These are phyloP conservation scores for Danio aesculapii DNA, from an alignment of 2,797 vertebrate genomes.

Conservation along the genomic window DNA sequence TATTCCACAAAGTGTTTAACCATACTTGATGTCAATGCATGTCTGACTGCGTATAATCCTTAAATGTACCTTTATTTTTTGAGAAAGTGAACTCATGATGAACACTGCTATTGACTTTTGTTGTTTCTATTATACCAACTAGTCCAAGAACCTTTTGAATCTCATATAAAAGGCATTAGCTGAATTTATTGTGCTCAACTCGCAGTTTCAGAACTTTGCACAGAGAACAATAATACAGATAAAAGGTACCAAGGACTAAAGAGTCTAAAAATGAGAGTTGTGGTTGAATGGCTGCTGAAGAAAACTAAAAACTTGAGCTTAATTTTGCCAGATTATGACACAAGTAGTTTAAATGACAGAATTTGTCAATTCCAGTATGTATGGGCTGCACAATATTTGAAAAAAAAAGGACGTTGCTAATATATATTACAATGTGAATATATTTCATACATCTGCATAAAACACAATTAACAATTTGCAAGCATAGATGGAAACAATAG, in stretches of 20 bases:
- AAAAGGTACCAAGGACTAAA: background rate
- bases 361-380: no score
- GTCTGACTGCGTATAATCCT: background rate
- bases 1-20: background rate
- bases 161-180: constrained; percentile 1
- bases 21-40: background rate
- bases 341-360: background rate
- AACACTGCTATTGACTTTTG: background rate
- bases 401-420: no score
- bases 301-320: background rate
- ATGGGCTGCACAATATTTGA: no score
- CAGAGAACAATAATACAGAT: background rate
- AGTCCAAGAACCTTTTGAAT: background rate
- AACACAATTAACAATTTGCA: no score
- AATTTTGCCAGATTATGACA: background rate
- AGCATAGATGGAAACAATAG: no score
- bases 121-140: background rate
- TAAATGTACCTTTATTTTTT: background rate
- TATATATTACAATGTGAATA: no score
- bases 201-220: background rate
- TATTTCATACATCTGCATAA: no score
- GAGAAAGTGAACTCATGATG: background rate
- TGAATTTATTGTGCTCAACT: background rate
- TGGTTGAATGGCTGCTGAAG: no score
- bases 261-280: background rate